A percentile compares a stretch with the other conserved stretches of the same genome.
Conservation (phyloP, 30 jellyfish, hydroid and myxozoan species). For the Turritopsis rubra region DNA sequence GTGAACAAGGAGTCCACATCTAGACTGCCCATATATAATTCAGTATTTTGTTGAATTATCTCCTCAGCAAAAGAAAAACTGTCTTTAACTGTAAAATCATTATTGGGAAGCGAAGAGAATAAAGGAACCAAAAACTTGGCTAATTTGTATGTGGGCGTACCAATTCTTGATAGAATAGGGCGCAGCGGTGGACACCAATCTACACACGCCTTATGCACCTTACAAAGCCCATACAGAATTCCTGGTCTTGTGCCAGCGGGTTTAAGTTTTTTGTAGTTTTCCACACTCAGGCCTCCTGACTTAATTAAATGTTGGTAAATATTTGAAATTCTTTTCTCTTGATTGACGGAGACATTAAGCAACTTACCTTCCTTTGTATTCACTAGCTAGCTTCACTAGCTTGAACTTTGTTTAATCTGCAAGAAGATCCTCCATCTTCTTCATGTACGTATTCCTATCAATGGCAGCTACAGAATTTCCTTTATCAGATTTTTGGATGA, state of each 20-base stretch:
- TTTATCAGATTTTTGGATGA: neutral
- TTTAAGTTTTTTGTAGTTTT: neutral
- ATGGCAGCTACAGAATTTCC: too few relatives aligned
- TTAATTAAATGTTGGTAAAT: neutral
- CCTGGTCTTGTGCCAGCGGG: slow-evolving; percentile 31
- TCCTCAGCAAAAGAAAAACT: slow-evolving; percentile 19
- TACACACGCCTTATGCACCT: slow-evolving; percentile 21
- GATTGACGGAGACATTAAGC: neutral
- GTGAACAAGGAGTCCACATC: slow-evolving; percentile 7
- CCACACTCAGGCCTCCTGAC: neutral
- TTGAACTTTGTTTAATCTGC: neutral
- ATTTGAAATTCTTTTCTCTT: neutral
- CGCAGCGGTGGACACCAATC: neutral
- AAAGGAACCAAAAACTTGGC: slow-evolving; percentile 32
- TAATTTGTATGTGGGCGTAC: slow-evolving; percentile 24
- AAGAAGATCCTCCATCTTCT: neutral
- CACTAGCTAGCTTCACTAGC: neutral
- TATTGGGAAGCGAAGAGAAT: neutral
- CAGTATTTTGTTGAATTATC: neutral
- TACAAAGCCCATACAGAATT: slow-evolving; percentile 35
- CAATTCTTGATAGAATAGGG: slow-evolving; percentile 30
- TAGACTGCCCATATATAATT: neutral
- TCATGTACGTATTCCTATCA: slow-evolving; percentile 2
- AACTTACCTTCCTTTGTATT: too few relatives aligned
- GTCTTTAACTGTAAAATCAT: slow-evolving; percentile 28